Evolutionary conservation across 2,113 vertebrate genomes (phyloP).

Genomic region (Pelodiscus sinensis): DNA sequence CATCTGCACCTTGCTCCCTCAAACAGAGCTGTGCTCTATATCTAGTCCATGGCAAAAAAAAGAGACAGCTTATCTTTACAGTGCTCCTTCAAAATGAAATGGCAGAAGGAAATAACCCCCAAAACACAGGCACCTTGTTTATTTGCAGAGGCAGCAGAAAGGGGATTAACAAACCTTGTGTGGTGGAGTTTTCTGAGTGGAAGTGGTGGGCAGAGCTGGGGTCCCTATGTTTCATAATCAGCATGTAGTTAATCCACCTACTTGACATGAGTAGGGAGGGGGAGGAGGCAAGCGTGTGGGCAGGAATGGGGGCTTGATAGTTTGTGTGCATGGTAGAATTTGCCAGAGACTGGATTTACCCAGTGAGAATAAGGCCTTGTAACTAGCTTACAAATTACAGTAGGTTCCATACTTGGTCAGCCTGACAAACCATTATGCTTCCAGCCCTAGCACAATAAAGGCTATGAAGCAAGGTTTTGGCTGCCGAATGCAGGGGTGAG

Average conservation of each 20-base stretch:
- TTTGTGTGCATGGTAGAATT: not conserved
- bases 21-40: not conserved
- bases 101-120: fast-evolving
- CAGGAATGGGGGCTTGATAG: not conserved
- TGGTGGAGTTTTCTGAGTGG: not conserved
- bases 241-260: not conserved
- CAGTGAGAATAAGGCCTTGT: fast-evolving
- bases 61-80: not conserved
- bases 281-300: not conserved
- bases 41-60: not conserved
- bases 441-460: not conserved
- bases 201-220: not conserved
- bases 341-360: fast-evolving
- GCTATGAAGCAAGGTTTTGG: fast-evolving
- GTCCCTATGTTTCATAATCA: not conserved
- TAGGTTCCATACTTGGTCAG: not conserved
- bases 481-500: fast-evolving
- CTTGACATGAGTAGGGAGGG: not conserved
- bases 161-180: not conserved
- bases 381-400: not conserved
- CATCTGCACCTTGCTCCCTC: fast-evolving
- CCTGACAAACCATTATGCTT: not conserved
- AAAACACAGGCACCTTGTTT: fast-evolving
- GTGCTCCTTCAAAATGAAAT: not conserved
- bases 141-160: not conserved